These are phyloP conservation scores for Dinocampus coccinellae DNA, from an alignment of 2,888 invertebrate species.

Conservation along the genomic window DNA sequence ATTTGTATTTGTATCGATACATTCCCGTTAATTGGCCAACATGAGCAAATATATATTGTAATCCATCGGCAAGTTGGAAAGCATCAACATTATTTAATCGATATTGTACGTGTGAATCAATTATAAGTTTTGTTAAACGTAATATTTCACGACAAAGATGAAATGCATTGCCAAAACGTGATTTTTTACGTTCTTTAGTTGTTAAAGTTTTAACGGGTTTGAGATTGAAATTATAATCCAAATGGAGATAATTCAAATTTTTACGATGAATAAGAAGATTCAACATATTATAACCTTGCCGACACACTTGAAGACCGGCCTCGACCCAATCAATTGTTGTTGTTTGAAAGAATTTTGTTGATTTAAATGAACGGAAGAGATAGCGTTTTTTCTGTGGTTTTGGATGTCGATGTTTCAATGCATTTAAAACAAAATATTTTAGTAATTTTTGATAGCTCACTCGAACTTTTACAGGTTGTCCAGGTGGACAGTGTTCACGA, in stretches of 20 bases:
- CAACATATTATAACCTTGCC: constrained; percentile 99
- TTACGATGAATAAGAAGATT: constrained; percentile 99
- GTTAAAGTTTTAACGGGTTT: constrained; percentile 99
- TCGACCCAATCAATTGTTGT: constrained; percentile 99
- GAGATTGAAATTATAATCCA: constrained; percentile 99
- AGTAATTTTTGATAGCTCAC: constrained; percentile 99
- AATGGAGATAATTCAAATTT: constrained; percentile 98
- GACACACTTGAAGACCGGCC: constrained; percentile 96
- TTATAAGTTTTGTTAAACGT: constrained; percentile 97
- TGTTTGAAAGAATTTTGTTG: constrained; percentile 99
- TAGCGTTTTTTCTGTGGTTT: constrained; percentile 99
- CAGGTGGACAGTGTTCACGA: constrained; percentile 93
- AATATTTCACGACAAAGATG: constrained; percentile 99
- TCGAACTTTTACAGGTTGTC: constrained; percentile 98
- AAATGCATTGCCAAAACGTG: constrained; percentile 97
- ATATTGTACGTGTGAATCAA: constrained; percentile 99
- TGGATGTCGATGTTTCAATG: constrained; percentile 96
- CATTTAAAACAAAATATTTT: constrained; percentile 98
- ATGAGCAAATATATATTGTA: constrained; percentile 99
- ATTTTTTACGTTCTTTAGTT: constrained; percentile 99
- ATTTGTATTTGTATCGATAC: constrained; percentile 99
- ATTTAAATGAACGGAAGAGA: constrained; percentile 98
- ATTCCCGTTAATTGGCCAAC: constrained; percentile 99
- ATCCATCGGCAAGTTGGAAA: constrained; percentile 96
- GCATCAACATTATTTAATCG: constrained; percentile 99